phyloP scores from a whole-genome alignment of 1,140 invertebrate species.

The Drosophila grimshawi region DNA sequence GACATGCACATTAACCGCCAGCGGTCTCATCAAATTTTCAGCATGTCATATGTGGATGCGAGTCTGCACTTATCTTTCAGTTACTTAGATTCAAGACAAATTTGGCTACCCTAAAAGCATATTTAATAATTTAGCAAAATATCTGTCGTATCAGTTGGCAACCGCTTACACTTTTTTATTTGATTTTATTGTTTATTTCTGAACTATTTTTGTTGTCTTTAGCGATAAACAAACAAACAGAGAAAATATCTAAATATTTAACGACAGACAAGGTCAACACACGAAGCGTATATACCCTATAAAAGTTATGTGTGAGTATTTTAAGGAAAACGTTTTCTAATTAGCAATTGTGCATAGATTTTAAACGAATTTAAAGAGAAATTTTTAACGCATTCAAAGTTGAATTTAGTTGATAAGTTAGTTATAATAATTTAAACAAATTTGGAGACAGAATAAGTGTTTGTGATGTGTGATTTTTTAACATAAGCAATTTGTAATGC shows the following conservation, averaged over 20 bases:
- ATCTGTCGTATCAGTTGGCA: slow-evolving; percentile 55
- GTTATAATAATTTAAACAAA: too few relatives aligned
- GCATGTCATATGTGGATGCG: slow-evolving; percentile 48
- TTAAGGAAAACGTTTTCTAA: neutral
- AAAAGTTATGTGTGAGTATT: neutral
- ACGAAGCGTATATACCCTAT: slow-evolving; percentile 17
- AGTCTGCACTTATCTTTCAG: slow-evolving; percentile 56
- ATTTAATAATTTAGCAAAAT: slow-evolving; percentile 73
- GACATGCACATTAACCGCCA: slow-evolving; percentile 71
- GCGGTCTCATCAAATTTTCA: slow-evolving; percentile 74
- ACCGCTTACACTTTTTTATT: slow-evolving; percentile 69
- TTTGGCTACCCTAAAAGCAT: slow-evolving; percentile 69
- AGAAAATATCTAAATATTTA: slow-evolving; percentile 10
- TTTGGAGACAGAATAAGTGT: too few relatives aligned
- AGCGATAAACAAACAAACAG: slow-evolving; percentile 14
- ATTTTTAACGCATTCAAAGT: too few relatives aligned
- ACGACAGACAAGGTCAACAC: neutral
- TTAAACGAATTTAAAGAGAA: too few relatives aligned
- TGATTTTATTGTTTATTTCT: slow-evolving; percentile 25
- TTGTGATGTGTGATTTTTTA: too few relatives aligned
- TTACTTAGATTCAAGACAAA: slow-evolving; percentile 18
- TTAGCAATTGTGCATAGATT: too few relatives aligned
- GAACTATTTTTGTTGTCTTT: slow-evolving; percentile 1
- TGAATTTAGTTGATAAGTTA: too few relatives aligned
- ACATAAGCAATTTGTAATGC: too few relatives aligned